Evolutionary conservation across 2,797 vertebrate species (phyloP).

Genomic region (Spondyliosoma cantharus): DNA sequence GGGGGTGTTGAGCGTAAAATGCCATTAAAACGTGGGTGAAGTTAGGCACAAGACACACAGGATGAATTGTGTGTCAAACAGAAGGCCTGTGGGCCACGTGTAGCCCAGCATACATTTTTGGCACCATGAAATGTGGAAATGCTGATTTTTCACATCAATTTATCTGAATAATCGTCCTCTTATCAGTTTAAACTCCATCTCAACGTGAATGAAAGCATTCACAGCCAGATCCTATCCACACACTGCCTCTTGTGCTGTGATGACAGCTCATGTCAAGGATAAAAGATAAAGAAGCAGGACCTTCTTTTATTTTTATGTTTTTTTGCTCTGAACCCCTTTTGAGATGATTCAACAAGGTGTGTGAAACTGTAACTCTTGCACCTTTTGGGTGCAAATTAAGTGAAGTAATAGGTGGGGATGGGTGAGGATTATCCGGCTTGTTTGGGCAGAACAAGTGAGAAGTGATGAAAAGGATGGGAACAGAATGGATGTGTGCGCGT

Average conservation of each 20-base stretch:
- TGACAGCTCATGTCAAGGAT: conserved; percentile 11
- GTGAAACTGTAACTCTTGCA: conserved; percentile 23
- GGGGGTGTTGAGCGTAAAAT: conserved; percentile 39
- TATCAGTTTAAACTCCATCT: not conserved
- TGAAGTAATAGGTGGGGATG: conserved; percentile 26
- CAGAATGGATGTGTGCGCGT: conserved; percentile 17
- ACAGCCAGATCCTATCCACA: conserved; percentile 2
- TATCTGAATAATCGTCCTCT: conserved; percentile 21
- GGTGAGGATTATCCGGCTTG: conserved; percentile 30
- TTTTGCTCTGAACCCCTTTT: not conserved
- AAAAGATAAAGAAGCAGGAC: not conserved
- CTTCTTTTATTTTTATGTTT: not conserved
- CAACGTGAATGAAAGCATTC: not conserved
- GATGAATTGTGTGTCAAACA: conserved; percentile 40
- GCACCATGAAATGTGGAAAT: conserved; percentile 22
- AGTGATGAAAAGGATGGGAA: conserved; percentile 17
- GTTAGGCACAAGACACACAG: conserved; percentile 27
- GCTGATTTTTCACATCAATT: conserved; percentile 24
- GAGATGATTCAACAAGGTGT: conserved; percentile 32
- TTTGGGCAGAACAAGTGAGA: conserved; percentile 34
- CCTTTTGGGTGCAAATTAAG: conserved; percentile 31
- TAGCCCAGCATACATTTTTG: conserved; percentile 10
- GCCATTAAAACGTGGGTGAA: conserved; percentile 49
- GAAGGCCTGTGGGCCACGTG: conserved; percentile 27
- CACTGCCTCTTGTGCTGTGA: not conserved